phyloP scores from a whole-genome alignment of 2,113 vertebrate genomes.

The Pedionomus torquatus region DNA sequence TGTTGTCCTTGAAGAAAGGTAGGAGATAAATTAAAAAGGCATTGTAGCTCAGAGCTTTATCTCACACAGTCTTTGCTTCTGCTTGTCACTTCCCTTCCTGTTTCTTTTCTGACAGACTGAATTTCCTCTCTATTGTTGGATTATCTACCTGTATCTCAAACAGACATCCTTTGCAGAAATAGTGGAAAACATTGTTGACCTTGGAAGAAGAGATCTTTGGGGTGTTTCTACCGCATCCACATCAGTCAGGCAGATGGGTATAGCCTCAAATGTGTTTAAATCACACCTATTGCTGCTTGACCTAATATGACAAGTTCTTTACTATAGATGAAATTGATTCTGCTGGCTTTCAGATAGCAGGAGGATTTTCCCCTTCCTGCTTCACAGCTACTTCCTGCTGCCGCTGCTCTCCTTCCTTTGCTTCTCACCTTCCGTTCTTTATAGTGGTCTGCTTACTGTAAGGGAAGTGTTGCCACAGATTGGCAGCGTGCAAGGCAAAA shows the following conservation, averaged over 20 bases:
- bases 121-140: slow-evolving; percentile 56
- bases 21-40: not conserved
- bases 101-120: slow-evolving; percentile 9
- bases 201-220: not conserved
- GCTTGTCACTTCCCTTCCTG: not conserved
- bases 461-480: fast-evolving
- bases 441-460: not conserved
- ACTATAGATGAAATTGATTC: not conserved
- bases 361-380: not conserved
- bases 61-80: not conserved
- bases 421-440: not conserved
- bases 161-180: slow-evolving; percentile 36
- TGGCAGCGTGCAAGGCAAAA: fast-evolving
- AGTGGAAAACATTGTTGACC: not conserved
- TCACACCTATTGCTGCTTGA: not conserved
- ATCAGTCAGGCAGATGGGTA: not conserved
- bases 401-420: not conserved
- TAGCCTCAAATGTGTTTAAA: not conserved
- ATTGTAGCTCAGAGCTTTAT: not conserved
- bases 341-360: not conserved
- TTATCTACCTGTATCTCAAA: slow-evolving; percentile 42
- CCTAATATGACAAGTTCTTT: not conserved
- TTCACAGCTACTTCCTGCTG: not conserved
- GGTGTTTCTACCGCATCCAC: not conserved
- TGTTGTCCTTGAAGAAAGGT: not conserved